phyloP scores from a whole-genome alignment of 2,113 vertebrate genomes.

The Mobula hypostoma region DNA sequence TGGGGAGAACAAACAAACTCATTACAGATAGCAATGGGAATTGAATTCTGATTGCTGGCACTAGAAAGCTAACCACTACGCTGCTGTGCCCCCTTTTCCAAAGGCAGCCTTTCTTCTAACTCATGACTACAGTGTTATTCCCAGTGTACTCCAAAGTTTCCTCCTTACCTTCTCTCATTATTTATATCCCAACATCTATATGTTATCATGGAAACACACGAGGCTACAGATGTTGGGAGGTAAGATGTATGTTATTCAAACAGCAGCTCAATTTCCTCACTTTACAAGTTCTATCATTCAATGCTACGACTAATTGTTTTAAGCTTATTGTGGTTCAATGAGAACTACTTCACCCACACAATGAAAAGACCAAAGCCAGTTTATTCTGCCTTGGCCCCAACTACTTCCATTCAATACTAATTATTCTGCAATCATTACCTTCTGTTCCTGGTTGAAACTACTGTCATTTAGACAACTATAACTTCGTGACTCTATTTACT shows the following conservation, averaged over 20 bases:
- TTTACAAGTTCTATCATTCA: neutral
- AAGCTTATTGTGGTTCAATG: neutral
- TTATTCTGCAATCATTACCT: neutral
- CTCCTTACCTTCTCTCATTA: neutral
- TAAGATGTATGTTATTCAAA: neutral
- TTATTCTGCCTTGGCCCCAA: neutral
- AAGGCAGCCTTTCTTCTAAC: neutral
- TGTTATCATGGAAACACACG: neutral
- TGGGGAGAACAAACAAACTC: no score
- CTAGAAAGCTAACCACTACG: no score
- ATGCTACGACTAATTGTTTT: neutral
- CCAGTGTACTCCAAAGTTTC: neutral
- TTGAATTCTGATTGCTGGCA: no score
- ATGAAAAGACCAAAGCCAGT: neutral
- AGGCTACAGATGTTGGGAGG: no score
- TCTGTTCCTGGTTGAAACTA: neutral
- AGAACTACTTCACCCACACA: neutral
- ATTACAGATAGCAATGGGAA: no score
- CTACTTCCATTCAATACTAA: neutral
- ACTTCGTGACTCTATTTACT: neutral
- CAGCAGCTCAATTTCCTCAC: neutral
- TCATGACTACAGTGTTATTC: neutral
- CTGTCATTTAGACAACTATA: neutral
- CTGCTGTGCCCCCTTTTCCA: neutral
- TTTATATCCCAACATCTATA: neutral